These are phyloP conservation scores for Sycophila texana DNA, from an alignment of 2,888 invertebrate species.

Conservation along the genomic window DNA sequence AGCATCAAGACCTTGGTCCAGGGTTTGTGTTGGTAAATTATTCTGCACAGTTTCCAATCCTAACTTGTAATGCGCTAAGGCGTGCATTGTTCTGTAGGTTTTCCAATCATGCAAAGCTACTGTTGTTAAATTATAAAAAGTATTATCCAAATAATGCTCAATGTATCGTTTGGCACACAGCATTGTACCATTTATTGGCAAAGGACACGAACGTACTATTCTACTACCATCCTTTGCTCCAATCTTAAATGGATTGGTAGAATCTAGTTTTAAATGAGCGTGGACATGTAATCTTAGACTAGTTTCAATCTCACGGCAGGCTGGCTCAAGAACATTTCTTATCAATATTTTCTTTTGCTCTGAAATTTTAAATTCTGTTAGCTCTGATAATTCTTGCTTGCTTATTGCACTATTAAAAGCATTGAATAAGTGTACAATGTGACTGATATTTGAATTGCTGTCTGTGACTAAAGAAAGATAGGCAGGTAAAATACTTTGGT, in stretches of 20 bases:
- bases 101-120: slow-evolving; percentile 98
- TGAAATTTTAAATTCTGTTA: slow-evolving; percentile 42
- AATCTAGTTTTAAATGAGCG: slow-evolving; percentile 88
- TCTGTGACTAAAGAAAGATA: slow-evolving; percentile 68
- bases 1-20: slow-evolving; percentile 98
- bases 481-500: slow-evolving; percentile 72
- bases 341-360: slow-evolving; percentile 76
- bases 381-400: slow-evolving; percentile 62
- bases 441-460: slow-evolving; percentile 66
- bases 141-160: slow-evolving; percentile 94
- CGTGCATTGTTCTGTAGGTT: slow-evolving; percentile 97
- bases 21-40: slow-evolving; percentile 95
- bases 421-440: slow-evolving; percentile 67
- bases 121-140: slow-evolving; percentile 97
- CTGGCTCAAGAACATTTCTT: slow-evolving; percentile 81
- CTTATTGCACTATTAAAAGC: slow-evolving; percentile 68
- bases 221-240: slow-evolving; percentile 81
- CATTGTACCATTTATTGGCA: slow-evolving; percentile 61
- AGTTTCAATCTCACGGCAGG: slow-evolving; percentile 93
- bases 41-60: slow-evolving; percentile 90
- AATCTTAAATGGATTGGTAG: slow-evolving; percentile 83
- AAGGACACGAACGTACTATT: slow-evolving; percentile 65
- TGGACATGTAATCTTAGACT: slow-evolving; percentile 95
- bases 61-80: slow-evolving; percentile 91
- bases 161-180: slow-evolving; percentile 76